Evolutionary conservation across 2,888 invertebrate genomes (phyloP).

Genomic region (Mythimna albipuncta): DNA sequence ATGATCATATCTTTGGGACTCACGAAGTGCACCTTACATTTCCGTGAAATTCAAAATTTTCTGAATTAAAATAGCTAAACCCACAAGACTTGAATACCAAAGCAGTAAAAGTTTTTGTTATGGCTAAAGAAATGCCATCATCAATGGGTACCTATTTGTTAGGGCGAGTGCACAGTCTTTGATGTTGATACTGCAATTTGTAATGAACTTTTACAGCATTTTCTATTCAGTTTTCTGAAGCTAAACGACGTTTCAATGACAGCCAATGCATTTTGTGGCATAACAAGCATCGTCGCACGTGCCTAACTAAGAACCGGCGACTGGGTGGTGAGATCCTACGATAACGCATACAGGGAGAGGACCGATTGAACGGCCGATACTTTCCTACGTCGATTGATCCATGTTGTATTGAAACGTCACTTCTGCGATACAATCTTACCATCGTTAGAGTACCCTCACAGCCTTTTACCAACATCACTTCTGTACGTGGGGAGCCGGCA

Average conservation of each 20-base stretch:
- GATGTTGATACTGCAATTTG: slow-evolving; percentile 13
- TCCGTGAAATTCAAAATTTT: slow-evolving; percentile 69
- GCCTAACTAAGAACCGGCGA: slow-evolving; percentile 65
- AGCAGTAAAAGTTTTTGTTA: slow-evolving; percentile 24
- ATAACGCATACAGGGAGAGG: slow-evolving; percentile 69
- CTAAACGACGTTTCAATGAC: slow-evolving; percentile 38
- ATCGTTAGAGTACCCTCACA: slow-evolving; percentile 82
- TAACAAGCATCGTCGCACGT: slow-evolving; percentile 64
- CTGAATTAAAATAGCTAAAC: slow-evolving; percentile 61
- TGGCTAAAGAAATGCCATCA: slow-evolving; percentile 26
- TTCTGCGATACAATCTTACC: slow-evolving; percentile 83
- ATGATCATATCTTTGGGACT: slow-evolving; percentile 76
- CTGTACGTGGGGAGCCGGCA: slow-evolving; percentile 73
- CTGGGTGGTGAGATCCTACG: slow-evolving; percentile 73
- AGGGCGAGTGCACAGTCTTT: neutral
- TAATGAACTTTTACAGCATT: slow-evolving; percentile 13
- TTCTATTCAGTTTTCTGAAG: slow-evolving; percentile 19
- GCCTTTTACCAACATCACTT: slow-evolving; percentile 73
- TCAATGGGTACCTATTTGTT: neutral
- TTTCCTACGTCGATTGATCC: slow-evolving; percentile 80
- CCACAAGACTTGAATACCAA: slow-evolving; percentile 62
- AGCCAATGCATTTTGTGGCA: slow-evolving; percentile 28
- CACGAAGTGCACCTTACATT: slow-evolving; percentile 76
- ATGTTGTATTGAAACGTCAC: slow-evolving; percentile 89
- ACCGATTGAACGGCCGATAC: slow-evolving; percentile 78